Percentiles rank a stretch among this genome's conserved stretches.
Conservation (phyloP, 1,140 invertebrate species). For the Drosophila bocki region DNA sequence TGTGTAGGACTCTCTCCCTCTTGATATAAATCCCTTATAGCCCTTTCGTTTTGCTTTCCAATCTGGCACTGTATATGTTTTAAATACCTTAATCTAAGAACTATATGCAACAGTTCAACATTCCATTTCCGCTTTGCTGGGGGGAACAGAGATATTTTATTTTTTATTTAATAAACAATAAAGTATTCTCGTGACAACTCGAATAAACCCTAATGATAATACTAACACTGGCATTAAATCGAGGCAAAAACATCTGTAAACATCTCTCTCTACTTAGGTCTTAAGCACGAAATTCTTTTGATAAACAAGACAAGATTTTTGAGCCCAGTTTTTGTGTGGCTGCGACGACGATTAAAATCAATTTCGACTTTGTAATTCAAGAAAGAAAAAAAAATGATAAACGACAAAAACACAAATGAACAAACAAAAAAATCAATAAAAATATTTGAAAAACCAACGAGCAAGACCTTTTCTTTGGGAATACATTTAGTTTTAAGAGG, state of each 20-base stretch:
- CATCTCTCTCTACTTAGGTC: slow-evolving; percentile 37
- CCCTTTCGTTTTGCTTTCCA: slow-evolving; percentile 53
- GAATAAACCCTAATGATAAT: slow-evolving; percentile 19
- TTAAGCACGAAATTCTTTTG: slow-evolving; percentile 67
- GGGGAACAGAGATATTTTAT: slow-evolving; percentile 63
- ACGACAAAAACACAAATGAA: slow-evolving; percentile 26
- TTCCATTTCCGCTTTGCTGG: slow-evolving; percentile 31
- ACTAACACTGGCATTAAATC: slow-evolving; percentile 29
- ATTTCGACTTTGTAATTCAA: slow-evolving; percentile 72
- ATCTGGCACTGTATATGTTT: slow-evolving; percentile 68
- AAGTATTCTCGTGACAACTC: slow-evolving; percentile 68
- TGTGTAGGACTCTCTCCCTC: neutral
- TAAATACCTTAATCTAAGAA: slow-evolving; percentile 51
- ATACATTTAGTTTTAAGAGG: neutral
- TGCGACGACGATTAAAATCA: slow-evolving; percentile 48
- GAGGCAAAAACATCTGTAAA: slow-evolving; percentile 33
- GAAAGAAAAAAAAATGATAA: slow-evolving; percentile 15
- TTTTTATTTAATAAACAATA: slow-evolving; percentile 79
- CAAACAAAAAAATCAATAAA: slow-evolving; percentile 53
- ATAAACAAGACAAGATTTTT: slow-evolving; percentile 45
- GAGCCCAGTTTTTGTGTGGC: slow-evolving; percentile 63
- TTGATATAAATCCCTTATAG: neutral
- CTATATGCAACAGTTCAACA: slow-evolving; percentile 41
- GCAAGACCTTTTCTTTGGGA: neutral
- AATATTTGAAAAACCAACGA: slow-evolving; percentile 53